Evolutionary conservation across 1,140 invertebrate species (phyloP).

Genomic region (Cotesia typhae): DNA sequence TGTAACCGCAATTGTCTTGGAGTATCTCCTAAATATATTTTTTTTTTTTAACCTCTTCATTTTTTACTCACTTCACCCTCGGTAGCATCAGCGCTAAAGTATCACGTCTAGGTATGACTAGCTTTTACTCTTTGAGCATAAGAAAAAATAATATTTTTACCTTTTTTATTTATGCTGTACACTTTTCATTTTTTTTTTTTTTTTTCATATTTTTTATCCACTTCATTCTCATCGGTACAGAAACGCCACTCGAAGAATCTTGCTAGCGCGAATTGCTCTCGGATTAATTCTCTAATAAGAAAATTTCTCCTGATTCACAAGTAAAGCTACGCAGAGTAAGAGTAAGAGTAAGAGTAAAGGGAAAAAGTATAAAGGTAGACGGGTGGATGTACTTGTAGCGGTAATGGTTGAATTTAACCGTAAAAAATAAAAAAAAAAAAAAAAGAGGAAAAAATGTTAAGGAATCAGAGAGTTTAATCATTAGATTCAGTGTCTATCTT

Average conservation of each 20-base stretch:
- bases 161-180: slow-evolving; percentile 24
- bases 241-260: slow-evolving; percentile 36
- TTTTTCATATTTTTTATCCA: slow-evolving; percentile 1
- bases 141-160: neutral
- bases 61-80: slow-evolving; percentile 29
- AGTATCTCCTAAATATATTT: neutral
- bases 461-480: slow-evolving; percentile 26
- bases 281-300: slow-evolving; percentile 39
- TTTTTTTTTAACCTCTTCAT: slow-evolving; percentile 27
- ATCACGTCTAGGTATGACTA: slow-evolving; percentile 10
- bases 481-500: slow-evolving; percentile 2
- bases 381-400: neutral
- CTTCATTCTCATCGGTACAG: slow-evolving; percentile 21
- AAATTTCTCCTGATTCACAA: slow-evolving; percentile 33
- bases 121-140: slow-evolving; percentile 15
- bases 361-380: slow-evolving; percentile 4
- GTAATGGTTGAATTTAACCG: slow-evolving; percentile 22
- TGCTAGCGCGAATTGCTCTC: slow-evolving; percentile 33
- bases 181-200: slow-evolving; percentile 12
- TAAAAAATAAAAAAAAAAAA: slow-evolving; percentile 9
- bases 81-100: slow-evolving; percentile 6
- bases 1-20: neutral
- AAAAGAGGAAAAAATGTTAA: too few species aligned
- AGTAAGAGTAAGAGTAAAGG: too few species aligned
- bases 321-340: neutral